Evolutionary conservation across 2,113 vertebrate species (phyloP).

Genomic region (Corythornis vintsioides): DNA sequence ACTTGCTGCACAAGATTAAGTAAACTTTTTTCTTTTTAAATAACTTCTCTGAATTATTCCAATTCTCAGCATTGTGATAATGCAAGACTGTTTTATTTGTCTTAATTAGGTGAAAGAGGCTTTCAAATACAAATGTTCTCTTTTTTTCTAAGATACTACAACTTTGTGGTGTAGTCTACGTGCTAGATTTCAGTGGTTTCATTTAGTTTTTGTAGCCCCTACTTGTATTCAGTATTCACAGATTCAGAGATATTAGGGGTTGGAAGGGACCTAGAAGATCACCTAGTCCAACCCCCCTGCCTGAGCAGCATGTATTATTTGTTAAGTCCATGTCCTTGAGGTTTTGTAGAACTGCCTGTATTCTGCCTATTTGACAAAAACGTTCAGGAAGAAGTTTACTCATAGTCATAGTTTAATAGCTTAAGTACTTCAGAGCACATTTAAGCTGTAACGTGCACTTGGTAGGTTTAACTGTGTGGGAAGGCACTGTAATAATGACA

Average conservation of each 20-base stretch:
- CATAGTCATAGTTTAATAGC: fast-evolving
- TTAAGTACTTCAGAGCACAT: not conserved
- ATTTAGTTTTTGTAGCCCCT: not conserved
- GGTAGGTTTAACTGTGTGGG: not conserved
- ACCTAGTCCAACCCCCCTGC: too few species aligned
- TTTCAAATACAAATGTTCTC: not conserved
- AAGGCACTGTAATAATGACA: not conserved
- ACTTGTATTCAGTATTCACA: not conserved
- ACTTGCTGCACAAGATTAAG: too few species aligned
- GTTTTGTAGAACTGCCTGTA: fast-evolving
- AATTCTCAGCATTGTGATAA: not conserved
- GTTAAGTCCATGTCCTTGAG: not conserved
- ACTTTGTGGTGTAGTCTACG: not conserved
- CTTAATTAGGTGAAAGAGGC: not conserved
- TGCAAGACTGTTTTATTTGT: not conserved
- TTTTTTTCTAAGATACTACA: not conserved
- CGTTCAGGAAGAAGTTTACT: not conserved
- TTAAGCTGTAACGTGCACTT: fast-evolving
- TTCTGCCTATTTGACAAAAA: fast-evolving
- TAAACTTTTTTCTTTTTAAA: too few species aligned
- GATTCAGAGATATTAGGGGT: too few species aligned
- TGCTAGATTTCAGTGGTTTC: not conserved
- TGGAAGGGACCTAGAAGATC: too few species aligned
- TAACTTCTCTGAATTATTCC: not conserved
- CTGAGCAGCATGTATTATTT: not conserved